A percentile compares a stretch with the other conserved stretches of the same genome.
Evolutionary conservation across 2,113 vertebrate genomes (phyloP).

Genomic region (Chamaea fasciata): DNA sequence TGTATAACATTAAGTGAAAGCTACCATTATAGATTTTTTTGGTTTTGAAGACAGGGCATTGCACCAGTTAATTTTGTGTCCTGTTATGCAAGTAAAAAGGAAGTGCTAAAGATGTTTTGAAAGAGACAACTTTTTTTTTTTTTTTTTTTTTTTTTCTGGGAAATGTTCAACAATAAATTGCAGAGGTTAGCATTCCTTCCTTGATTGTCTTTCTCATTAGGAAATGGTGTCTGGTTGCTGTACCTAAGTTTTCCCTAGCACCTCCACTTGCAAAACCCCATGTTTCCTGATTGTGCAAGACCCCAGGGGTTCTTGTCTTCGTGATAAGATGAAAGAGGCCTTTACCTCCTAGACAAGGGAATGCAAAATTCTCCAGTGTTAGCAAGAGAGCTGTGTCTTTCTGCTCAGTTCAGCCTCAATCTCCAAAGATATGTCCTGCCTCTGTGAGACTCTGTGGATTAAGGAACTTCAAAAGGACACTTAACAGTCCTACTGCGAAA

Average conservation of each 20-base stretch:
- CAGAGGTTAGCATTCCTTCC: background rate
- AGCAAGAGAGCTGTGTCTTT: background rate
- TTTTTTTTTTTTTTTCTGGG: background rate
- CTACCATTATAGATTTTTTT: background rate
- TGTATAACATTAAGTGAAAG: background rate
- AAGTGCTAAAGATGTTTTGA: background rate
- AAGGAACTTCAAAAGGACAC: background rate
- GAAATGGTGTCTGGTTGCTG: background rate
- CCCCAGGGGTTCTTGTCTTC: background rate
- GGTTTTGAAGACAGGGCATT: background rate
- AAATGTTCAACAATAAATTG: background rate
- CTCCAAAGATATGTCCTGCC: background rate
- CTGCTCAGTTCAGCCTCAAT: background rate
- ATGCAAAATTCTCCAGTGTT: background rate
- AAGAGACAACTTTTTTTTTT: background rate
- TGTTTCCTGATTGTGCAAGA: background rate
- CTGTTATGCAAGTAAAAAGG: background rate
- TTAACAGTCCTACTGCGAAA: background rate
- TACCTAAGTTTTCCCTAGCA: background rate
- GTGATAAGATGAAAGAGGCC: background rate
- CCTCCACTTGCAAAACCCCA: background rate
- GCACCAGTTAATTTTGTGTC: background rate
- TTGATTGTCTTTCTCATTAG: background rate
- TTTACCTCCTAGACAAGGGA: background rate
- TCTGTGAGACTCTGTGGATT: background rate